Conservation (phyloP, 2,888 invertebrate genomes). For the Sarcophaga rosellei region DNA sequence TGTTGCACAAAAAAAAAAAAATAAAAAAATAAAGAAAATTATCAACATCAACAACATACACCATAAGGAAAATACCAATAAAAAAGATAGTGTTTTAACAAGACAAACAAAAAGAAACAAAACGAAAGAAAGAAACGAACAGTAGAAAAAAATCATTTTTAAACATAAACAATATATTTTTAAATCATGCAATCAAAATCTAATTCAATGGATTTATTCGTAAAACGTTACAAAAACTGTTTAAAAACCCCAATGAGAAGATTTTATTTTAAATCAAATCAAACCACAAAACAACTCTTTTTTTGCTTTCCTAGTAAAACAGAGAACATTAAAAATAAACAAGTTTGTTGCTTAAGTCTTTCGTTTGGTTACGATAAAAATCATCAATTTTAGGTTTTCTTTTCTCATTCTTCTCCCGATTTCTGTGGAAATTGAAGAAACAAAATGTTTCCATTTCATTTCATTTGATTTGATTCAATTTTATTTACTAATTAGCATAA, state of each 20-base stretch:
- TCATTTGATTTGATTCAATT: background rate
- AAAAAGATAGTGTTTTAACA: background rate
- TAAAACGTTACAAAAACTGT: too few species aligned
- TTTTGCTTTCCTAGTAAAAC: too few species aligned
- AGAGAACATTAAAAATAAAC: constrained; percentile 1
- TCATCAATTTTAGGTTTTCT: too few species aligned
- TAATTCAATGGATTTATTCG: too few species aligned
- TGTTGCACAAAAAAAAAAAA: constrained; percentile 45
- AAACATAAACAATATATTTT: too few species aligned
- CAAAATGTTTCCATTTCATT: background rate
- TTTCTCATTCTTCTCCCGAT: too few species aligned
- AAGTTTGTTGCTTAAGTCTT: constrained; percentile 66
- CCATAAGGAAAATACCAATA: constrained; percentile 35
- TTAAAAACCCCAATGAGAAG: too few species aligned
- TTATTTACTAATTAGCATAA: constrained; percentile 56
- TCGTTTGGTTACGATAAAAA: constrained; percentile 17
- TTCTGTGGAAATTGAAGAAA: too few species aligned
- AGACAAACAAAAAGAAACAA: background rate
- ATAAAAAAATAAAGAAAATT: constrained; percentile 39
- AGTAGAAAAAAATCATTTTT: background rate
- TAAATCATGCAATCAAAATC: too few species aligned
- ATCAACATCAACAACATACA: constrained; percentile 48
- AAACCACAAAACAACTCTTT: too few species aligned
- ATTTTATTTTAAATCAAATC: too few species aligned
- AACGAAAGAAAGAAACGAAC: constrained; percentile 6